Evolutionary conservation across 2,113 vertebrate species (phyloP), one percentile per base, ranked within the genome.

Genomic region (Hippocampus abdominalis): DNA sequence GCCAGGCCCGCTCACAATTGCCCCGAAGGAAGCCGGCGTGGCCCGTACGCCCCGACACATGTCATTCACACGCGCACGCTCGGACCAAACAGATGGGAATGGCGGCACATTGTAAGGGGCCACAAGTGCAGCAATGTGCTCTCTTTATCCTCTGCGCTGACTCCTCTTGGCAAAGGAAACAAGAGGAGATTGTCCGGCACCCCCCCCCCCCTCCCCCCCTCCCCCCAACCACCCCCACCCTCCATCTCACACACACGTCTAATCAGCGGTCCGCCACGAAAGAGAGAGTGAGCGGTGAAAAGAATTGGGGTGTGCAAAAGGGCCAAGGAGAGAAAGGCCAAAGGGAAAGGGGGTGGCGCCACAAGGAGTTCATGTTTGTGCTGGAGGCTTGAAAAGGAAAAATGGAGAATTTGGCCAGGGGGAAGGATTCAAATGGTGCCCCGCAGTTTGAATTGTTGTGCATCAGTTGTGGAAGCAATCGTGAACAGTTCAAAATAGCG

Each of bases 11-110:
- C 87, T 90, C 93, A 94, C 93, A 95, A 94, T 95, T 90, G 77
- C 76, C 83, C 86, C 89, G 93, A 92, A 92, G 91, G 93, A 93
- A 93, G 90, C 72, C 49, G 65, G 68, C 40, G 25, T 65, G 76
- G 70, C 83, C 94, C 94, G n/a, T 96, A 93, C 91, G 91, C 94
- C 92, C 91, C 95, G 94, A 98, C 95, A 97, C 93, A 94, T 94
- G 94, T 93, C 94, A 95, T 95, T 95, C 93, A 66, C 72, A 64
- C 84, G 75, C 64, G n/a, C 79, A 67, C 66, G 65, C 69, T 67
- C 40, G 62, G 70, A 68, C 69, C 49, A 73, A 96, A 95, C 96
- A 98, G 96, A 99, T 98, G 96, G 96, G 92, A 91, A 91, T 90
- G 92, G 93, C 93, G 92, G 93, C 92, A 93, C 94, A 94, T 91